phyloP scores from a whole-genome alignment of 2,888 invertebrate genomes.

The Troides oblongomaculatus region DNA sequence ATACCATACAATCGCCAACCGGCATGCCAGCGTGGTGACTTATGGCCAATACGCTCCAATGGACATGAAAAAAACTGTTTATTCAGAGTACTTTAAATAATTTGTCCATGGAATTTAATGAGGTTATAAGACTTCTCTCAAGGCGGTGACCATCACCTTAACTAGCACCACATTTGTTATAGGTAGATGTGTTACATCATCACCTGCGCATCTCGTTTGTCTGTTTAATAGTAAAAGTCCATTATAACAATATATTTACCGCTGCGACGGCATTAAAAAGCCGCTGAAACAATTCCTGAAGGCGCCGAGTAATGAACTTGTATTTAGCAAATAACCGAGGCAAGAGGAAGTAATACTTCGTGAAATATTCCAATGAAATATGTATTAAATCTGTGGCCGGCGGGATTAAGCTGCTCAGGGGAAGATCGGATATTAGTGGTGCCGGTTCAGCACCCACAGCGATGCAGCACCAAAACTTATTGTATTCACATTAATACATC shows the following conservation, averaged over 20 bases:
- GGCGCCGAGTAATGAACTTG: conserved; percentile 56
- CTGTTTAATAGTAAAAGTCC: not conserved
- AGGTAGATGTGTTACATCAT: no score
- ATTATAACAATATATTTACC: not conserved
- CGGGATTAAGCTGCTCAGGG: conserved; percentile 61
- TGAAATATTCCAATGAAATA: conserved; percentile 76
- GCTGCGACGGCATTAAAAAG: conserved; percentile 16
- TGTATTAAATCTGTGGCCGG: conserved; percentile 72
- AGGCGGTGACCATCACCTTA: no score
- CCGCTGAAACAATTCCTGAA: conserved; percentile 36
- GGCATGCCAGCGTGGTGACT: no score
- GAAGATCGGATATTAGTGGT: conserved; percentile 63
- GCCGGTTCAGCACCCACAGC: conserved; percentile 38
- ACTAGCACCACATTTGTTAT: no score
- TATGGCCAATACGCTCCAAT: no score
- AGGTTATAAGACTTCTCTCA: no score
- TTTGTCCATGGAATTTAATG: no score
- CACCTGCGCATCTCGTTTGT: no score
- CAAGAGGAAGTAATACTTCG: conserved; percentile 56
- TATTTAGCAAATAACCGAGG: conserved; percentile 63
- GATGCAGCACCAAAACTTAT: conserved; percentile 22
- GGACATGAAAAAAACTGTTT: no score
- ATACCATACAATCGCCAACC: no score
- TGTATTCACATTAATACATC: no score
- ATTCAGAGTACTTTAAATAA: no score